Conservation (phyloP, 2,888 invertebrate species). For the Meliscaeva auricollis region DNA sequence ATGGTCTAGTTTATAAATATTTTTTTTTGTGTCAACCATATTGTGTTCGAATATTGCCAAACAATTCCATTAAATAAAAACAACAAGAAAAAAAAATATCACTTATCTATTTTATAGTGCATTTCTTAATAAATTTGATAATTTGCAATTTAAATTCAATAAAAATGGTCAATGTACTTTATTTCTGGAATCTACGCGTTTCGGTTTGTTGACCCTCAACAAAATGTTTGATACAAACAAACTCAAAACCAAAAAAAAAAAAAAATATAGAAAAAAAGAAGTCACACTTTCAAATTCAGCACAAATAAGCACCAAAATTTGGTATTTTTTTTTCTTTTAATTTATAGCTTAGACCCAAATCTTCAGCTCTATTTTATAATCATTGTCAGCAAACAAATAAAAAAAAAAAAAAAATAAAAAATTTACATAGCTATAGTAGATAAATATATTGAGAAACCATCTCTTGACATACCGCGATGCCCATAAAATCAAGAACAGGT, state of each 20-base stretch:
- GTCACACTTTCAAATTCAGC: constrained; percentile 45
- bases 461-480: constrained; percentile 38
- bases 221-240: constrained; percentile 11
- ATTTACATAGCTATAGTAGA: neutral
- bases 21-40: too few relatives aligned
- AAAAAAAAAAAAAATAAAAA: too few relatives aligned
- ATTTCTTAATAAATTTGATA: constrained; percentile 4
- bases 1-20: too few relatives aligned
- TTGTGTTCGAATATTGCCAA: neutral
- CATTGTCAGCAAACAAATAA: constrained; percentile 59
- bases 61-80: neutral
- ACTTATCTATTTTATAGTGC: constrained; percentile 30
- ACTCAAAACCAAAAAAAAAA: constrained; percentile 1
- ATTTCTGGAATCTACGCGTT: neutral
- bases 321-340: constrained; percentile 45
- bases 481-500: constrained; percentile 64
- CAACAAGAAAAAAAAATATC: neutral
- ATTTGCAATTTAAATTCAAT: constrained; percentile 33
- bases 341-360: constrained; percentile 54
- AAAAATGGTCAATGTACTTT: constrained; percentile 34
- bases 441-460: constrained; percentile 68
- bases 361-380: constrained; percentile 47
- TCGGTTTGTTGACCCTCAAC: constrained; percentile 61
- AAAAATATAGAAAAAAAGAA: constrained; percentile 15
- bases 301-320: constrained; percentile 59